Percentiles rank a stretch among this genome's conserved stretches.
These are phyloP conservation scores for Chrysodeixis includens DNA, from an alignment of 2,888 invertebrate species.

Conservation along the genomic window DNA sequence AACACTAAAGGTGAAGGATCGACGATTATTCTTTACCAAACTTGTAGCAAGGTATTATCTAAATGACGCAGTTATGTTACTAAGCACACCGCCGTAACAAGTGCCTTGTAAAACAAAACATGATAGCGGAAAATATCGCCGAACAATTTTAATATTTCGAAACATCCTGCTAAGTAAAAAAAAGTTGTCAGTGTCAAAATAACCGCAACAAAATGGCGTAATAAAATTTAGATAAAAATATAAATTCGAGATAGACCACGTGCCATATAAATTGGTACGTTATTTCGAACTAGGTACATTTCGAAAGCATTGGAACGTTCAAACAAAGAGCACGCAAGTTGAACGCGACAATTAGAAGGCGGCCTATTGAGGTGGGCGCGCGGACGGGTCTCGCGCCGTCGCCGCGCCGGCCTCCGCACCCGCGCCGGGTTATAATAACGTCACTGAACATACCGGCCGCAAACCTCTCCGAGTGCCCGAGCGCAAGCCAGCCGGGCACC, in stretches of 20 bases:
- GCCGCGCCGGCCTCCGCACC: conserved; percentile 64
- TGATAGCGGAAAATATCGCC: conserved; percentile 29
- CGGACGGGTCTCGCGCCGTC: conserved; percentile 53
- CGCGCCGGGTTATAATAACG: conserved; percentile 65
- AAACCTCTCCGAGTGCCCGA: conserved; percentile 80
- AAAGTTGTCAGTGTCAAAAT: conserved; percentile 29
- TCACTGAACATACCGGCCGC: conserved; percentile 81
- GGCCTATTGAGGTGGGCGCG: conserved; percentile 67
- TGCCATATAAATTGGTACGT: conserved; percentile 69
- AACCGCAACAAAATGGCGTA: conserved; percentile 69
- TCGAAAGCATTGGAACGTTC: conserved; percentile 78
- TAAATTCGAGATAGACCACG: conserved; percentile 63
- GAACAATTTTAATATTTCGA: background rate
- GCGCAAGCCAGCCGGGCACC: conserved; percentile 82
- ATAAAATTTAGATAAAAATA: conserved; percentile 56
- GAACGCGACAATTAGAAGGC: conserved; percentile 76
- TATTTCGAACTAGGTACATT: conserved; percentile 78
- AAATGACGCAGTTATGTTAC: conserved; percentile 50
- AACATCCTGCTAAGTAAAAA: conserved; percentile 36
- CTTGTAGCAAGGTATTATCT: conserved; percentile 50
- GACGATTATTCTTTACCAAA: background rate
- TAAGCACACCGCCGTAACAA: conserved; percentile 20
- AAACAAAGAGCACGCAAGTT: conserved; percentile 86
- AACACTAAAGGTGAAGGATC: background rate
- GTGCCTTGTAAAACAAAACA: conserved; percentile 16